A percentile compares a stretch with the other conserved stretches of the same genome.
phyloP scores from a whole-genome alignment of 2,888 invertebrate genomes.

The Ganaspis brasiliensis region DNA sequence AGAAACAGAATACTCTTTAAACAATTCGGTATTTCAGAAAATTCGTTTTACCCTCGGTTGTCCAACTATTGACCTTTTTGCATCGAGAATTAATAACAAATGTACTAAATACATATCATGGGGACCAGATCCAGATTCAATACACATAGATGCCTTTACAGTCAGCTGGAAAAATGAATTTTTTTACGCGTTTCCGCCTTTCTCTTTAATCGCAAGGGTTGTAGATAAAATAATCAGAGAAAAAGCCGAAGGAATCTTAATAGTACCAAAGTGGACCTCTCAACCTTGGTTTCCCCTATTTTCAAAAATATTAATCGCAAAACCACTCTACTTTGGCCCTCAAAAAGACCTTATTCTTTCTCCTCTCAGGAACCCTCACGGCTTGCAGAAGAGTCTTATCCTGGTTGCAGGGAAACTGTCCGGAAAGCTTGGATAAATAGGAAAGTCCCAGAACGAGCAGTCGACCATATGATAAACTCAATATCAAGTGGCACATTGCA shows the following conservation, averaged over 20 bases:
- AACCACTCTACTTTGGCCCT: not conserved
- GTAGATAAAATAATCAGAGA: constrained; percentile 45
- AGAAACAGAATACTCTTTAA: not conserved
- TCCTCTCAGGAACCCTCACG: not conserved
- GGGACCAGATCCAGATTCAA: constrained; percentile 31
- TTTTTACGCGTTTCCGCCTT: constrained; percentile 45
- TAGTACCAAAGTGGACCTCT: constrained; percentile 40
- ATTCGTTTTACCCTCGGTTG: not conserved
- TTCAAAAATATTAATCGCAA: not conserved
- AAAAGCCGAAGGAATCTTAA: constrained; percentile 39
- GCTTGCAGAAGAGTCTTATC: not conserved
- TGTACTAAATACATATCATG: constrained; percentile 44
- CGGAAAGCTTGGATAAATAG: not conserved
- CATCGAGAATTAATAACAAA: constrained; percentile 40
- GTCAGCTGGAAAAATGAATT: constrained; percentile 13
- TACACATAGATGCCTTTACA: constrained; percentile 46
- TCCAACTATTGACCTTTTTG: constrained; percentile 48
- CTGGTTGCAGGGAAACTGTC: constrained; percentile 20
- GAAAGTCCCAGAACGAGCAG: not conserved
- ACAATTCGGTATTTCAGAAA: not conserved
- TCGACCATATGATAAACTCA: constrained; percentile 5
- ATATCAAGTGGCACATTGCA: constrained; percentile 23
- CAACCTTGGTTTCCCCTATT: constrained; percentile 23
- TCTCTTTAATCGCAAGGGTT: constrained; percentile 39
- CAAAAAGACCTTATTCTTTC: not conserved